Evolutionary conservation across 2,797 vertebrate species (phyloP).

Genomic region (Ctenopoma kingsleyae): DNA sequence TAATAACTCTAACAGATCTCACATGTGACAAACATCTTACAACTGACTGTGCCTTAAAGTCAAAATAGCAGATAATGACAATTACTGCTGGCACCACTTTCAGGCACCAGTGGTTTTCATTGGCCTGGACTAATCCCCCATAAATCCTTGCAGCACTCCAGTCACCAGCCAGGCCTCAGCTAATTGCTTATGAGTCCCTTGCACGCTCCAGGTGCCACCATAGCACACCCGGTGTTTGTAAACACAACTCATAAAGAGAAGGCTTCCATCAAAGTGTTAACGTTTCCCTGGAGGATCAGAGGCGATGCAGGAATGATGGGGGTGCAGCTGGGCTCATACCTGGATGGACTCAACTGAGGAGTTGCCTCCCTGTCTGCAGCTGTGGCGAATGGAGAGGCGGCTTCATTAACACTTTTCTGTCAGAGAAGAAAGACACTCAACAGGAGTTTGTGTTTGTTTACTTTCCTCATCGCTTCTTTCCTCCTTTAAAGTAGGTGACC

Average conservation of each 20-base stretch:
- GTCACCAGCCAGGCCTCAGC: slow-evolving; percentile 67
- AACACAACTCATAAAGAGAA: slow-evolving; percentile 77
- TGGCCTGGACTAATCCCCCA: slow-evolving; percentile 78
- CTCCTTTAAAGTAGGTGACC: slow-evolving; percentile 59
- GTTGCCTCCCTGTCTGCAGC: slow-evolving; percentile 63
- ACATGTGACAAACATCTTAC: slow-evolving; percentile 63
- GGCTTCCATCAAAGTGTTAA: slow-evolving; percentile 77
- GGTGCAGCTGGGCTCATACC: slow-evolving; percentile 77
- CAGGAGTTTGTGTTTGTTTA: slow-evolving; percentile 77
- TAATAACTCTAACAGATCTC: not conserved
- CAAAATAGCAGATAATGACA: slow-evolving; percentile 66
- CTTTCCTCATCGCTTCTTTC: slow-evolving; percentile 36
- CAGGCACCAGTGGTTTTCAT: slow-evolving; percentile 83
- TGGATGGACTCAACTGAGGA: slow-evolving; percentile 46
- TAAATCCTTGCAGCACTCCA: slow-evolving; percentile 79
- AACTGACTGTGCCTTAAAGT: slow-evolving; percentile 66
- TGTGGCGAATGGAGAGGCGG: slow-evolving; percentile 48
- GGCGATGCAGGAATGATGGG: slow-evolving; percentile 63
- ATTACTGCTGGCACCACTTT: slow-evolving; percentile 81
- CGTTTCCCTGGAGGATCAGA: slow-evolving; percentile 73
- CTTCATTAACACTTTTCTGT: slow-evolving; percentile 61
- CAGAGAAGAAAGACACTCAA: slow-evolving; percentile 77
- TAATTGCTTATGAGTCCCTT: slow-evolving; percentile 79
- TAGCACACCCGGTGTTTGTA: slow-evolving; percentile 76
- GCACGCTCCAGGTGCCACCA: slow-evolving; percentile 78